A percentile compares a stretch with the other conserved stretches of the same genome.
Evolutionary conservation across 2,113 vertebrate species (phyloP).

Genomic region (Chelonoidis abingdonii): DNA sequence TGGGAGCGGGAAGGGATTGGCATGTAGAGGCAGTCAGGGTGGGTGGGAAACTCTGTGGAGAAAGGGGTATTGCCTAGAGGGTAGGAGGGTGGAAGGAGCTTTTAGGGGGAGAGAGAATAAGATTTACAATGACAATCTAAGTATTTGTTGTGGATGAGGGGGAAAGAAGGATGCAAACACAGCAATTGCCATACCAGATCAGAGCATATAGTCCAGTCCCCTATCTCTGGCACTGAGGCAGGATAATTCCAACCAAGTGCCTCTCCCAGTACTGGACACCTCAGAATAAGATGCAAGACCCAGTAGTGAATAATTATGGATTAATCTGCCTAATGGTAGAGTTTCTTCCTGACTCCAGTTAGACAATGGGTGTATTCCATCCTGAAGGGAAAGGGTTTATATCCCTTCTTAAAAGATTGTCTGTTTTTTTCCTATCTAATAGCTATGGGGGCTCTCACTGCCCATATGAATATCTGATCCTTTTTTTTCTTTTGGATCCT

Average conservation of each 20-base stretch:
- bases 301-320: background rate
- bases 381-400: background rate
- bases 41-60: background rate
- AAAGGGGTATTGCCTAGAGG: background rate
- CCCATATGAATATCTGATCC: too few relatives aligned
- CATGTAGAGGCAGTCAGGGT: background rate
- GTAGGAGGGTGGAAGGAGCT: background rate
- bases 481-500: background rate
- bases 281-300: background rate
- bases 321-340: background rate
- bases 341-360: background rate
- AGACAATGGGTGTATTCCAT: background rate
- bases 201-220: background rate
- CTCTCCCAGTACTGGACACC: background rate
- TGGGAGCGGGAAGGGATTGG: background rate
- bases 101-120: background rate
- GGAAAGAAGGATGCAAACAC: background rate
- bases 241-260: background rate
- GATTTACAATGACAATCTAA: background rate
- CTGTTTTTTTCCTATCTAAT: background rate
- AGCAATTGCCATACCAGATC: background rate
- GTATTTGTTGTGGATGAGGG: background rate
- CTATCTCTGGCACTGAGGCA: background rate
- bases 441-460: background rate
- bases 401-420: background rate